Percentiles rank a stretch among this genome's conserved stretches.
phyloP scores from a whole-genome alignment of 2,888 invertebrate genomes.

The Lepidonotus clava region DNA sequence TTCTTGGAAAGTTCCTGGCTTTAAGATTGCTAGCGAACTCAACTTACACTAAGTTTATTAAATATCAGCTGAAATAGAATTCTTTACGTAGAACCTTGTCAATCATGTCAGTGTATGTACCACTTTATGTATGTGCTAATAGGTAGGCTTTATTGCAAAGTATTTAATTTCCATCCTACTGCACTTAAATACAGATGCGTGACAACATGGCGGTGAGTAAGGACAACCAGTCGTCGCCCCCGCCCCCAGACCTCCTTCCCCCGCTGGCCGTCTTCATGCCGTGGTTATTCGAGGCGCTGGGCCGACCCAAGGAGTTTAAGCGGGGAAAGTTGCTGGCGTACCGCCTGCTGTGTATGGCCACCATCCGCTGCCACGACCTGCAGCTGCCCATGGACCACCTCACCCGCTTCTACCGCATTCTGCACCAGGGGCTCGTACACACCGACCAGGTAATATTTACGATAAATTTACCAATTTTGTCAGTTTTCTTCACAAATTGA shows the following conservation, averaged over 20 bases:
- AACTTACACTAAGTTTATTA: too few relatives aligned
- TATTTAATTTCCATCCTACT: too few relatives aligned
- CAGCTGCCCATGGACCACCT: slow-evolving; percentile 87
- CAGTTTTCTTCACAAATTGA: too few relatives aligned
- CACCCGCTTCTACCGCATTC: slow-evolving; percentile 91
- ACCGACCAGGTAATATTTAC: slow-evolving; percentile 85
- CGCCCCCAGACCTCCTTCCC: slow-evolving; percentile 88
- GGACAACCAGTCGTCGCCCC: slow-evolving; percentile 89
- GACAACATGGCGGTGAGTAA: slow-evolving; percentile 89
- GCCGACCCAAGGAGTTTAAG: slow-evolving; percentile 87
- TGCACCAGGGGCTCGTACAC: slow-evolving; percentile 86
- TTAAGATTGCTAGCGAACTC: too few relatives aligned
- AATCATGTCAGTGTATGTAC: too few relatives aligned
- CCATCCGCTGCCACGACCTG: slow-evolving; percentile 90
- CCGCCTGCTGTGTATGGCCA: slow-evolving; percentile 89
- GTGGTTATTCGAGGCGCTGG: slow-evolving; percentile 94
- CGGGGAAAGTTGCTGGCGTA: slow-evolving; percentile 92
- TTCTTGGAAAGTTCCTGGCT: too few relatives aligned
- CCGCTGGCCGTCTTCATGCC: slow-evolving; percentile 93
- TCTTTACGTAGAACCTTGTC: too few relatives aligned
- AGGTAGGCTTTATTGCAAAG: too few relatives aligned
- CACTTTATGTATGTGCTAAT: too few relatives aligned
- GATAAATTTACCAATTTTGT: too few relatives aligned
- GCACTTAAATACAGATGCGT: slow-evolving; percentile 85
- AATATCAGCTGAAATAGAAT: too few relatives aligned